Evolutionary conservation across 2,888 invertebrate genomes (phyloP).

Genomic region (Nomada hirtipes): DNA sequence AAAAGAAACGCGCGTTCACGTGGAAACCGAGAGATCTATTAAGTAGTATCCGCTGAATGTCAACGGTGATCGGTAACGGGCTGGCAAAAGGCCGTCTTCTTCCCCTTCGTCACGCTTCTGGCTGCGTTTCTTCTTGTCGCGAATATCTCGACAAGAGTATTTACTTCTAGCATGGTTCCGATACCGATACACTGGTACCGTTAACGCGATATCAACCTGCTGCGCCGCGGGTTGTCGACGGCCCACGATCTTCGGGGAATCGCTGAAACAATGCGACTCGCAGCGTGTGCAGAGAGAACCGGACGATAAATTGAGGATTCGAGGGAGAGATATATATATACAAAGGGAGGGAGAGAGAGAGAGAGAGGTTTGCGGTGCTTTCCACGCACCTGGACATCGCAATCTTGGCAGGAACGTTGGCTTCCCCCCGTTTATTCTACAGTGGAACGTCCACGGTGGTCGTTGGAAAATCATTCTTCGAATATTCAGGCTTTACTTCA

Average conservation of each 20-base stretch:
- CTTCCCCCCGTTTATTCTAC: neutral
- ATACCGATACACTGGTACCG: conserved; percentile 65
- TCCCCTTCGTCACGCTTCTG: conserved; percentile 28
- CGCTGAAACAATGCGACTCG: conserved; percentile 47
- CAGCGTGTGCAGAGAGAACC: conserved; percentile 5
- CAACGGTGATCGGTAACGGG: conserved; percentile 55
- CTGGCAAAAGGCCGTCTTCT: conserved; percentile 14
- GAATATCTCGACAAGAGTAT: conserved; percentile 66
- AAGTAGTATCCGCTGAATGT: conserved; percentile 36
- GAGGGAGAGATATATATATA: too few relatives aligned
- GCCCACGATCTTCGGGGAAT: conserved; percentile 40
- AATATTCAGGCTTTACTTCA: neutral
- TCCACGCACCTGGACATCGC: conserved; percentile 5
- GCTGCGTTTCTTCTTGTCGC: conserved; percentile 58
- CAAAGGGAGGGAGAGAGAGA: too few relatives aligned
- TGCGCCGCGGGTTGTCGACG: conserved; percentile 28
- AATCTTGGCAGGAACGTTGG: neutral
- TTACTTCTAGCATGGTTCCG: conserved; percentile 54
- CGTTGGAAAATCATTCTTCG: neutral
- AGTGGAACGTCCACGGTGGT: conserved; percentile 7
- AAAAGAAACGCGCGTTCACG: neutral
- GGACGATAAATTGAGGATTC: conserved; percentile 44
- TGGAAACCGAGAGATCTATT: conserved; percentile 28
- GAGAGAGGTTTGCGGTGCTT: neutral
- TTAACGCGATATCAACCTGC: conserved; percentile 65